These are phyloP conservation scores for Periplaneta americana DNA, from an alignment of 1,140 invertebrate species.

Conservation along the genomic window DNA sequence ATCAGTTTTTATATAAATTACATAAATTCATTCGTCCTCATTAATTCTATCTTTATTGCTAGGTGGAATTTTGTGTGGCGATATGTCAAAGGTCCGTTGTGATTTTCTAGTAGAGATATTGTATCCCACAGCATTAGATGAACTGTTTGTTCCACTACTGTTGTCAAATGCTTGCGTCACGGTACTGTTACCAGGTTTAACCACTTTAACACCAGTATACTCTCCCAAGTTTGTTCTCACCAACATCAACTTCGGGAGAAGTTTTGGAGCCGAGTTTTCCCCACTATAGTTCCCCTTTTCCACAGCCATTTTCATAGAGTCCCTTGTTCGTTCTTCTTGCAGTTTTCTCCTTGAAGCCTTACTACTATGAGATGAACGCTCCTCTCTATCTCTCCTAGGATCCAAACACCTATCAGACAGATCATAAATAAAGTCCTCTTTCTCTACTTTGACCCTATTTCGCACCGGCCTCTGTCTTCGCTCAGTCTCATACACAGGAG, in stretches of 20 bases:
- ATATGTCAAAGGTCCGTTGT: not conserved
- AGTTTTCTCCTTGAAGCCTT: not conserved
- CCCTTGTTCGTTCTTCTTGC: not conserved
- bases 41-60: not conserved
- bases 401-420: conserved; percentile 25
- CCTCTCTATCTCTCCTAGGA: not conserved
- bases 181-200: not conserved
- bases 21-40: not conserved
- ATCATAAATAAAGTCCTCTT: conserved; percentile 64
- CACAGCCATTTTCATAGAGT: not conserved
- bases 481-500: not conserved
- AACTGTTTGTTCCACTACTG: not conserved
- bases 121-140: not conserved
- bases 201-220: not conserved
- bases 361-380: not conserved
- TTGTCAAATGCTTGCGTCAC: not conserved
- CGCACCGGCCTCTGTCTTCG: conserved; percentile 44
- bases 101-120: conserved; percentile 3
- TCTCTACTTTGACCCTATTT: conserved; percentile 54
- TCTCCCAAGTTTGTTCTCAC: conserved; percentile 1
- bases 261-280: not conserved
- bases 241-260: not conserved
- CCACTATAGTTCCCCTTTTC: not conserved
- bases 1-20: too few species aligned
- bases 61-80: not conserved